Percentiles rank a stretch among this genome's conserved stretches.
These are phyloP conservation scores for Spialia ferax DNA, from an alignment of 2,888 invertebrate species.

Conservation along the genomic window DNA sequence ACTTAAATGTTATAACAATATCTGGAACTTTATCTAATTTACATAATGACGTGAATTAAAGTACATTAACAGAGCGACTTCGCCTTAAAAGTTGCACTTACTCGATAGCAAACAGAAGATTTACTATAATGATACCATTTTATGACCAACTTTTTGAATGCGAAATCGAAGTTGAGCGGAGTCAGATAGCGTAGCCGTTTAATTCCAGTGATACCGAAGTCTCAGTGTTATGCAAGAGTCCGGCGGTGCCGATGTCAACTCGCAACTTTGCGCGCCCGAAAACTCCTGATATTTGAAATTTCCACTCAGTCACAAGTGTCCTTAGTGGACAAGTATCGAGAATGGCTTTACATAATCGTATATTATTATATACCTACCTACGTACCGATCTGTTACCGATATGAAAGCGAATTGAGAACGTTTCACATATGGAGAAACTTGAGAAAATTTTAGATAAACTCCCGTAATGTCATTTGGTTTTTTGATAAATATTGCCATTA, in stretches of 20 bases:
- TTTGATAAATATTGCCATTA: too few species aligned
- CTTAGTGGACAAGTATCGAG: slow-evolving; percentile 19
- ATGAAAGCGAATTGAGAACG: slow-evolving; percentile 25
- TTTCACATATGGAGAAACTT: slow-evolving; percentile 2
- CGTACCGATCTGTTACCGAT: slow-evolving; percentile 24
- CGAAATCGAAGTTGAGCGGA: slow-evolving; percentile 25
- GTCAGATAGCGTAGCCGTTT: slow-evolving; percentile 29
- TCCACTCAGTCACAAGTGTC: slow-evolving; percentile 23
- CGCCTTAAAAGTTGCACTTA: not conserved
- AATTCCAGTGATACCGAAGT: slow-evolving; percentile 23
- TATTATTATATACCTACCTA: not conserved
- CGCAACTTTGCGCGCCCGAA: slow-evolving; percentile 25
- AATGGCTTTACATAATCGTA: slow-evolving; percentile 24
- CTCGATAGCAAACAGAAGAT: slow-evolving; percentile 1
- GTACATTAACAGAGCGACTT: too few species aligned
- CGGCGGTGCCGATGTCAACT: slow-evolving; percentile 24
- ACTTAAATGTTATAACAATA: too few species aligned
- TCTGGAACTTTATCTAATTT: too few species aligned
- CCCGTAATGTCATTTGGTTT: too few species aligned
- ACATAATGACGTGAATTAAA: too few species aligned
- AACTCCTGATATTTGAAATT: slow-evolving; percentile 33
- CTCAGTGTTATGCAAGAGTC: slow-evolving; percentile 26
- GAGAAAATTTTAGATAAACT: not conserved
- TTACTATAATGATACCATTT: slow-evolving; percentile 26
- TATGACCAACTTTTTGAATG: slow-evolving; percentile 25